These are phyloP conservation scores for Eubasilissa splendida DNA, from an alignment of 2,888 invertebrate genomes.

Conservation along the genomic window DNA sequence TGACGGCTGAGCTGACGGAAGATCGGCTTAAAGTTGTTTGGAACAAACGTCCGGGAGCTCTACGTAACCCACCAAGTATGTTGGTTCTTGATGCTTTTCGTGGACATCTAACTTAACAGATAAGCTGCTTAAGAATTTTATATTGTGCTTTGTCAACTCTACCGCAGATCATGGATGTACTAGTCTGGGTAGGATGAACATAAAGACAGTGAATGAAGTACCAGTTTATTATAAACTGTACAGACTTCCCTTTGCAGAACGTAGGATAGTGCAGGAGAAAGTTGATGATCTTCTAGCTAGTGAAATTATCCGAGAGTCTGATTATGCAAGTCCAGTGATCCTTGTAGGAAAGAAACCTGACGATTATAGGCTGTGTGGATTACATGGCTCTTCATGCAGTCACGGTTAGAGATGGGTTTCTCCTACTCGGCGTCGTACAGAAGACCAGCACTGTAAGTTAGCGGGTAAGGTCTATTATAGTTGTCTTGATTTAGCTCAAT, in stretches of 20 bases:
- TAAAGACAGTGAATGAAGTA: neutral
- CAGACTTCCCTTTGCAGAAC: neutral
- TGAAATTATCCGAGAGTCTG: neutral
- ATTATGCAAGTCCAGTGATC: neutral
- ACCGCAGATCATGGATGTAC: neutral
- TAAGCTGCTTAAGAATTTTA: no score
- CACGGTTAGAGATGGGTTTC: neutral
- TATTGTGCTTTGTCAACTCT: no score
- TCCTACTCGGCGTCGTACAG: neutral
- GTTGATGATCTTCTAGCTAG: neutral
- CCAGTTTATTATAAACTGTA: neutral
- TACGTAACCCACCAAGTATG: no score
- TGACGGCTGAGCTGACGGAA: no score
- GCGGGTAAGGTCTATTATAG: no score
- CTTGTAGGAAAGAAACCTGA: neutral
- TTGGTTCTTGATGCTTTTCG: no score
- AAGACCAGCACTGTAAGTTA: neutral
- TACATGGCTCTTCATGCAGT: neutral
- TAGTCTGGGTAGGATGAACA: neutral
- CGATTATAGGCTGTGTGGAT: neutral
- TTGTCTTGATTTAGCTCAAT: no score
- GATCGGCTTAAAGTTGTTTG: no score
- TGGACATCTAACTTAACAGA: no score
- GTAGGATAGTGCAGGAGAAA: neutral
- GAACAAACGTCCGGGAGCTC: no score